Evolutionary conservation across 2,888 invertebrate species (phyloP).

Genomic region (Sphaerophoria rueppellii): DNA sequence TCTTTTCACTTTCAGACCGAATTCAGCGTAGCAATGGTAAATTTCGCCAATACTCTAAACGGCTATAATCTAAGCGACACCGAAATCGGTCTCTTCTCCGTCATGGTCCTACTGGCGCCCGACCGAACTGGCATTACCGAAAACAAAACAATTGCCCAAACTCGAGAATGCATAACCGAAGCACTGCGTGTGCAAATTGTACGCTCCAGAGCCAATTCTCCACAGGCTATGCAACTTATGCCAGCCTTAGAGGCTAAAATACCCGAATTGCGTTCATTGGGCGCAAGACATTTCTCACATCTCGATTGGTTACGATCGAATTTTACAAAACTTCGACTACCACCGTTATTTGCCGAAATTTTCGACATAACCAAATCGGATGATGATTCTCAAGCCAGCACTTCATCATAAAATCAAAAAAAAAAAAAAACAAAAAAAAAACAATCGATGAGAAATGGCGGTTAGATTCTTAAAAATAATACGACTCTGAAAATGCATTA

Average conservation of each 20-base stretch:
- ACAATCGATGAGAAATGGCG: conserved; percentile 57
- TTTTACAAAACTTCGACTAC: conserved; percentile 92
- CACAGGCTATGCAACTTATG: conserved; percentile 82
- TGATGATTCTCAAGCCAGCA: conserved; percentile 83
- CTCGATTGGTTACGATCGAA: conserved; percentile 95
- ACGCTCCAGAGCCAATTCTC: conserved; percentile 80
- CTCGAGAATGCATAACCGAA: conserved; percentile 92
- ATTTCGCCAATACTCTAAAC: conserved; percentile 90
- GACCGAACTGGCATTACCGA: conserved; percentile 92
- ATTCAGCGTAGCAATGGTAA: conserved; percentile 91
- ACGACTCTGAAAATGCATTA: conserved; percentile 59
- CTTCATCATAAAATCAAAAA: conserved; percentile 46
- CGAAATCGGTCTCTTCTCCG: conserved; percentile 94
- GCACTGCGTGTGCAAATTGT: conserved; percentile 92
- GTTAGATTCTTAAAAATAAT: conserved; percentile 62
- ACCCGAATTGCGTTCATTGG: conserved; percentile 91
- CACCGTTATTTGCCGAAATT: conserved; percentile 97
- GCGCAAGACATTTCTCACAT: conserved; percentile 91
- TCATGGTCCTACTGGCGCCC: conserved; percentile 91
- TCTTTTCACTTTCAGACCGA: conserved; percentile 86
- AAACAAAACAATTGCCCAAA: conserved; percentile 89
- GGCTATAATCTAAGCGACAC: conserved; percentile 92
- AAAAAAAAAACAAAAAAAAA: neutral
- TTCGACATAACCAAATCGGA: conserved; percentile 96
- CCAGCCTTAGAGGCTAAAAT: conserved; percentile 84